Percentiles rank a stretch among this genome's conserved stretches.
Evolutionary conservation across 2,113 vertebrate species (phyloP).

Genomic region (Pygoscelis antarcticus): DNA sequence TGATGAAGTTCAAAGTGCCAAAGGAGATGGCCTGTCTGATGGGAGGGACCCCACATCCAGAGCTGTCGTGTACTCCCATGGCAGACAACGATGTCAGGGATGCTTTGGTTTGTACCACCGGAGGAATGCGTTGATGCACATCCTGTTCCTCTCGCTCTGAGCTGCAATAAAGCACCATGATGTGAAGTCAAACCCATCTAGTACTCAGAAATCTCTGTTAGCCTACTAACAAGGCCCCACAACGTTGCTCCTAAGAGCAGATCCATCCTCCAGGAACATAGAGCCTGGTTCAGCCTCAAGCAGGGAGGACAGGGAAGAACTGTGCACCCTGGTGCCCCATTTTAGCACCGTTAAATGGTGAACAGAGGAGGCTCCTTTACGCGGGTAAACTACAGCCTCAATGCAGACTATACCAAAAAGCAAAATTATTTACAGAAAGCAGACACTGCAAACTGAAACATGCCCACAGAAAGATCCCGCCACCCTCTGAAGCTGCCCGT

Average conservation of each 20-base stretch:
- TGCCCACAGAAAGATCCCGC: not conserved
- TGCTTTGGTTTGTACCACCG: not conserved
- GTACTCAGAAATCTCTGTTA: not conserved
- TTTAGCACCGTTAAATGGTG: rapidly evolving
- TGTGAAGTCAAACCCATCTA: not conserved
- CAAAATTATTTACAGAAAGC: not conserved
- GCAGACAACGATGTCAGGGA: not conserved
- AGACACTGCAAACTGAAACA: not conserved
- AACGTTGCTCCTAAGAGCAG: not conserved
- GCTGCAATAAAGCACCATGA: constrained; percentile 37
- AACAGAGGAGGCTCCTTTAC: not conserved
- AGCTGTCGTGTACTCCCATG: not conserved
- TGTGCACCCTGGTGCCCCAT: not conserved
- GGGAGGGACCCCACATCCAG: not conserved
- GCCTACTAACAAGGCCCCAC: not conserved
- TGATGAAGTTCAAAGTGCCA: constrained; percentile 32
- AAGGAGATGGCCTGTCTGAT: constrained; percentile 59
- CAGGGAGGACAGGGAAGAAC: not conserved
- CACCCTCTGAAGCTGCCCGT: not conserved
- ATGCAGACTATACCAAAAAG: not conserved
- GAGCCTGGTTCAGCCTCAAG: not conserved
- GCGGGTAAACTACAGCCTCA: not conserved
- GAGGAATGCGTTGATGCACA: not conserved
- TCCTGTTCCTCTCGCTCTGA: constrained; percentile 8
- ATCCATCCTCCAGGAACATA: rapidly evolving